Evolutionary conservation across 2,888 invertebrate genomes (phyloP).

Genomic region (Drosophila subsilvestris): DNA sequence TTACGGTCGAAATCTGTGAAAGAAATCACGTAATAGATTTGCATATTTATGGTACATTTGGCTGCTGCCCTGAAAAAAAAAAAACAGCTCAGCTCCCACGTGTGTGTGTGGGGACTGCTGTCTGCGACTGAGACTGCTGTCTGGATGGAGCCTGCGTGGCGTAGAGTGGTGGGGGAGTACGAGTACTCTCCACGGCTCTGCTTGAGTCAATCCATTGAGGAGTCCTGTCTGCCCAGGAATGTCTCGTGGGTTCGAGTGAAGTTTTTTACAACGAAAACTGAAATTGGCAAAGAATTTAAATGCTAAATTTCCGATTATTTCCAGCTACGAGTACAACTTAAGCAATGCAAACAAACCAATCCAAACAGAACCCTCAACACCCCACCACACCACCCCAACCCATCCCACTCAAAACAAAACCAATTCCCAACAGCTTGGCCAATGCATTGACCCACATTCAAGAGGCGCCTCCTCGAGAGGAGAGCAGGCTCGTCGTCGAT

Average conservation of each 20-base stretch:
- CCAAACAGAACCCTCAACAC: not conserved
- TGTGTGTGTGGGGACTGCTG: conserved; percentile 13
- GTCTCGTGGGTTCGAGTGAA: not conserved
- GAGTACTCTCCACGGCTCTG: not conserved
- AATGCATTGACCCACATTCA: conserved; percentile 67
- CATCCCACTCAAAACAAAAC: not conserved
- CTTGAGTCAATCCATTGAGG: conserved; percentile 17
- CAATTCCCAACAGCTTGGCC: conserved; percentile 1
- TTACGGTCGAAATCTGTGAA: conserved; percentile 43
- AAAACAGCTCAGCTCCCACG: conserved; percentile 18
- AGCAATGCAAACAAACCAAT: not conserved
- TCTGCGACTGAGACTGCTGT: conserved; percentile 40
- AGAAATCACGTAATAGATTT: conserved; percentile 71
- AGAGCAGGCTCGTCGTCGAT: conserved; percentile 46
- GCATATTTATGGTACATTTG: conserved; percentile 66
- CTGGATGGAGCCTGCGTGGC: conserved; percentile 1
- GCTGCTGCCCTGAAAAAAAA: conserved; percentile 8
- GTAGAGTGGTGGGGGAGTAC: not conserved
- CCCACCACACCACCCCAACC: not conserved
- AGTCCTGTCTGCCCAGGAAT: conserved; percentile 1
- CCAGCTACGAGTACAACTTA: not conserved
- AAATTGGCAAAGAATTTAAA: not conserved
- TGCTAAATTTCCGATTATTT: not conserved
- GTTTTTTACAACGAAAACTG: not conserved
- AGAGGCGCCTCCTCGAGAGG: conserved; percentile 16